phyloP scores from a whole-genome alignment of 2,888 invertebrate species.

The Caenorhabditis sp. region DNA sequence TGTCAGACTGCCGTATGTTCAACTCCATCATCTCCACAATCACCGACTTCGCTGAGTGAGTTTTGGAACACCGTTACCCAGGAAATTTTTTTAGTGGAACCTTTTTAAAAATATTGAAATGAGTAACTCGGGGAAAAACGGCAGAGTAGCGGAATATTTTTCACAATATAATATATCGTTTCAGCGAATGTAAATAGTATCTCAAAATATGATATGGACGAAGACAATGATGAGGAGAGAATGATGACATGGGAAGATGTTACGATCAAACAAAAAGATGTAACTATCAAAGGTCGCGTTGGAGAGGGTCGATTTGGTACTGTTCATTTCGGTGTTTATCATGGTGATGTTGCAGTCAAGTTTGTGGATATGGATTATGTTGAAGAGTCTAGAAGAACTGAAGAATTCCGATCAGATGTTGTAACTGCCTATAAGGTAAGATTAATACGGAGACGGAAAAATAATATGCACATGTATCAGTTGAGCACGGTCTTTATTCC shows the following conservation, averaged over 20 bases:
- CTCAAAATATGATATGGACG: neutral
- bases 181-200: slow-evolving; percentile 18
- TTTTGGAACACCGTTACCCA: neutral
- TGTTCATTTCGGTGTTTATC: slow-evolving; percentile 71
- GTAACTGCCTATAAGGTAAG: slow-evolving; percentile 81
- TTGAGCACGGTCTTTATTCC: too few species aligned
- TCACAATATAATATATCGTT: neutral
- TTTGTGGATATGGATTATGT: slow-evolving; percentile 89
- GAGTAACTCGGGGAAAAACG: too few species aligned
- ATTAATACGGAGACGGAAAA: too few species aligned
- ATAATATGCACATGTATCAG: too few species aligned
- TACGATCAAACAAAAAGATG: slow-evolving; percentile 24
- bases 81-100: too few species aligned
- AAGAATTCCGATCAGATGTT: slow-evolving; percentile 92
- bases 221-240: slow-evolving; percentile 7
- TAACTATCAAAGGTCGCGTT: slow-evolving; percentile 14
- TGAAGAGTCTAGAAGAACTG: slow-evolving; percentile 80
- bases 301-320: slow-evolving; percentile 33
- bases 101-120: too few species aligned
- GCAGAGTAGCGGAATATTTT: too few species aligned
- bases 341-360: slow-evolving; percentile 88
- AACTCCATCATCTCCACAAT: slow-evolving; percentile 9
- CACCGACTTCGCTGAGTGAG: slow-evolving; percentile 19
- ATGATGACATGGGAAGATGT: slow-evolving; percentile 32
- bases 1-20: neutral